Percentiles rank a stretch among this genome's conserved stretches.
These are phyloP conservation scores for Rhodeus uyekii DNA, from an alignment of 2,797 vertebrate genomes.

Conservation along the genomic window DNA sequence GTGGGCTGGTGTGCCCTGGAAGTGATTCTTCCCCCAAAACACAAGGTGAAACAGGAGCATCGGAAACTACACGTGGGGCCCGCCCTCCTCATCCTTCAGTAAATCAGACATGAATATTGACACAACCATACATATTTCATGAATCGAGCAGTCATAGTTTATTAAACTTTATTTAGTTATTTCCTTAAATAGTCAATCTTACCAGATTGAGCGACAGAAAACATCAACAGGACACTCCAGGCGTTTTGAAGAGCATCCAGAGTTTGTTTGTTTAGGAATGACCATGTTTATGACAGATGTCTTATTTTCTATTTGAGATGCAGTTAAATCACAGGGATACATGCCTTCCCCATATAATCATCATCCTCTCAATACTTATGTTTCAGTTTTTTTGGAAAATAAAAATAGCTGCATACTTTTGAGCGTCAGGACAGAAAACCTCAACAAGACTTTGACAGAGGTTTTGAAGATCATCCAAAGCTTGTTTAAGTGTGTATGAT, in stretches of 20 bases:
- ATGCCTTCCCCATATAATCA: background rate
- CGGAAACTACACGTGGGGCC: constrained; percentile 65
- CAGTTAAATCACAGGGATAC: no score
- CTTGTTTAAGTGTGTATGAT: background rate
- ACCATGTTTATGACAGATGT: background rate
- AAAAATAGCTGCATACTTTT: background rate
- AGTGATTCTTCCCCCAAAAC: constrained; percentile 76
- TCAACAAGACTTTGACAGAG: background rate
- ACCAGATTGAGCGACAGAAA: background rate
- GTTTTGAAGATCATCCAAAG: background rate
- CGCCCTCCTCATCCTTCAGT: constrained; percentile 36
- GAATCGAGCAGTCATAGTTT: no score
- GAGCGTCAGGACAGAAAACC: background rate
- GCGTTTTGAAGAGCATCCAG: background rate
- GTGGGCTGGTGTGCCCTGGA: constrained; percentile 79
- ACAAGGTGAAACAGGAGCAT: constrained; percentile 66
- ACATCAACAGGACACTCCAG: background rate
- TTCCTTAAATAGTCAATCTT: background rate
- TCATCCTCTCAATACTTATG: background rate
- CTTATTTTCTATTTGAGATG: background rate
- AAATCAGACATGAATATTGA: constrained; percentile 20
- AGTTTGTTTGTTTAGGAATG: background rate
- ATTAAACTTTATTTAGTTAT: no score
- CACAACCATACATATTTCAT: no score
- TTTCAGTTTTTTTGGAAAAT: background rate